Base-by-base conservation (phyloP, 2,113 vertebrate genomes). In the Conger conger region DNA sequence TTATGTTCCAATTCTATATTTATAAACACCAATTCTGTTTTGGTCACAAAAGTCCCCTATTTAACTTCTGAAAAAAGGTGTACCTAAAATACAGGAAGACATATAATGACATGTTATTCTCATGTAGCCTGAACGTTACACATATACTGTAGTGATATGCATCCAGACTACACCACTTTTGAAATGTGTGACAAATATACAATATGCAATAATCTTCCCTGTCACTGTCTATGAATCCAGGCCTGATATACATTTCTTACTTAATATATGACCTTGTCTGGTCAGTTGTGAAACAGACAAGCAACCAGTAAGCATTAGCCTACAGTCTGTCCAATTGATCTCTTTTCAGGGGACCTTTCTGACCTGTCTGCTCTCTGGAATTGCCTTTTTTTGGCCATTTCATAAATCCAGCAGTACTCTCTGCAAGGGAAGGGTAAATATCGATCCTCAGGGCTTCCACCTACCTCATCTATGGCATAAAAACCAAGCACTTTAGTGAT, bases 381-480 rank as follows among this genome's bases (percentile, higher is more conserved):
- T 73, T 73, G 33, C 68, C 23, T 63, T 16, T 6, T 53, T 63
- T 20, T 63, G 20, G 0, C 3, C 23, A 33, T 73, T 73, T 73
- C 6, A 33, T 73, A 33, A 73, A 73, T 73, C n/a, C n/a, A 33
- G 6, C 68, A 33, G n/a, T 73, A 33, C 68, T 73, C 57, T 27
- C 27, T 73, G 68, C n/a, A 73, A 73, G 68, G 68, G 68, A 73
- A 73, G 68, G 68, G 68, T 33, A 33, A 73, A 73, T 73, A 73
- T 73, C 13, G 68, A 73, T 73, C n/a, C 68, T 73, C n/a, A 1
- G n/a, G 68, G 68, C 27, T 73, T 73, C 9, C 68, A 30, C 6
- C n/a, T 73, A 73, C 27, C 27, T 73, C 30, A n/a, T 73, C n/a
- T 30, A 33, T 73, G 68, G 33, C 68, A 73, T 30, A 30, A 73